phyloP scores from a whole-genome alignment of 37 sponge, comb jelly and placozoan genomes.

The Cladorhizidae sp. region DNA sequence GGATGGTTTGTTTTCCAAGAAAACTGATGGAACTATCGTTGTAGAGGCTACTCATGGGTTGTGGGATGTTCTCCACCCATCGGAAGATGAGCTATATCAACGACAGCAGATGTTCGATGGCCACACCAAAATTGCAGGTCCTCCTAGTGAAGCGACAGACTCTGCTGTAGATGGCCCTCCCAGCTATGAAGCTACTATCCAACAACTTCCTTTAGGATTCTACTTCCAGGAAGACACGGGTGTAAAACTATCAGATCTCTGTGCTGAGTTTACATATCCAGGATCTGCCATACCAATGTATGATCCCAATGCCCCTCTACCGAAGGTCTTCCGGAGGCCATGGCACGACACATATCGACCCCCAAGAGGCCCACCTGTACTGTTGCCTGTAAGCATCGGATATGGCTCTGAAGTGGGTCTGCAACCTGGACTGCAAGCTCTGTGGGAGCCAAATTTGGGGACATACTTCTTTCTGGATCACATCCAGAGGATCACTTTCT shows the following conservation, averaged over 20 bases:
- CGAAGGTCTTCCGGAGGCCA: slow-evolving; percentile 51
- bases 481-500: slow-evolving; percentile 63
- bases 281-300: slow-evolving; percentile 55
- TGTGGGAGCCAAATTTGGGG: slow-evolving; percentile 77
- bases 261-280: slow-evolving; percentile 37
- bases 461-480: slow-evolving; percentile 82
- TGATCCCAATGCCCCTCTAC: slow-evolving; percentile 55
- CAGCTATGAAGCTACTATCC: slow-evolving; percentile 51
- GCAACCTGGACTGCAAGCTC: slow-evolving; percentile 60
- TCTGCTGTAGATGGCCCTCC: slow-evolving; percentile 56
- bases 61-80: slow-evolving; percentile 72
- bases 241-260: slow-evolving; percentile 20
- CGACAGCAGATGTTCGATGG: slow-evolving; percentile 39
- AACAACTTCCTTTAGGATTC: slow-evolving; percentile 65
- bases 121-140: slow-evolving; percentile 9
- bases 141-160: neutral
- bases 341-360: slow-evolving; percentile 82
- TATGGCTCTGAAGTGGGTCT: slow-evolving; percentile 84
- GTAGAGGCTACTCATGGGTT: slow-evolving; percentile 72
- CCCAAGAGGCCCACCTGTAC: slow-evolving; percentile 75
- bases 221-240: slow-evolving; percentile 67
- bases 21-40: slow-evolving; percentile 22
- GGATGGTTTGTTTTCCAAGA: slow-evolving; percentile 50
- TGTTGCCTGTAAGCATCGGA: slow-evolving; percentile 76
- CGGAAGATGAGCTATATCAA: slow-evolving; percentile 65